Conservation (phyloP, 2,797 vertebrate species). For the Pitangus sulphuratus region DNA sequence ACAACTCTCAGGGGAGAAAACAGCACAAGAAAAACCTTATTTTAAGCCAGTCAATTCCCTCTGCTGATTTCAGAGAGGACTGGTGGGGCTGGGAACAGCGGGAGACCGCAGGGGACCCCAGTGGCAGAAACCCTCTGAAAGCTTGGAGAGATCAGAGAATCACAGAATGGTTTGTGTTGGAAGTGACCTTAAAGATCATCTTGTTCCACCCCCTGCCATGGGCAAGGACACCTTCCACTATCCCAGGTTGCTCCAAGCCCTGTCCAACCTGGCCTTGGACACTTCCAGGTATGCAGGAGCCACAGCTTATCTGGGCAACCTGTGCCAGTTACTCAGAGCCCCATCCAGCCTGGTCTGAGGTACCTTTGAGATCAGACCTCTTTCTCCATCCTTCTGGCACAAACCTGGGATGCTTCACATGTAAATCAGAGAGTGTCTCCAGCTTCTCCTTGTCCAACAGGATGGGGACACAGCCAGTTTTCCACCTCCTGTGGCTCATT, state of each 20-base stretch:
- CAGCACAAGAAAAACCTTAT: not conserved
- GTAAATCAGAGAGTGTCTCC: not conserved
- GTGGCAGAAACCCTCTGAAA: not conserved
- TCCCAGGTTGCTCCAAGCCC: not conserved
- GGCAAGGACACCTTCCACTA: not conserved
- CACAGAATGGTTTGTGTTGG: not conserved
- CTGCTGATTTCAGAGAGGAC: not conserved
- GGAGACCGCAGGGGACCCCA: not conserved
- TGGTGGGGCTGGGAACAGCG: not conserved
- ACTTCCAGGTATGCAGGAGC: not conserved
- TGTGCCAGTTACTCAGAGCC: not conserved
- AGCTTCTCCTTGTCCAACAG: not conserved
- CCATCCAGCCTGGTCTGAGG: not conserved
- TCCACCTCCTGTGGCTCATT: not conserved
- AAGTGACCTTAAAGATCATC: not conserved
- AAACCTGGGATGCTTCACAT: not conserved
- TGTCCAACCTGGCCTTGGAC: too few species aligned
- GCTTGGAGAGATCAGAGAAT: not conserved
- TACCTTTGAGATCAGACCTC: not conserved
- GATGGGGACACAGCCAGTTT: not conserved
- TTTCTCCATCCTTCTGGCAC: not conserved
- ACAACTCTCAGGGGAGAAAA: fast-evolving
- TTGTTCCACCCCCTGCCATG: fast-evolving
- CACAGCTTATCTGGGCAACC: not conserved
- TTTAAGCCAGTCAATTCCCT: not conserved